phyloP scores from a whole-genome alignment of 53 echinoderm and acorn worm genomes.

The Temnopleurus reevesii region DNA sequence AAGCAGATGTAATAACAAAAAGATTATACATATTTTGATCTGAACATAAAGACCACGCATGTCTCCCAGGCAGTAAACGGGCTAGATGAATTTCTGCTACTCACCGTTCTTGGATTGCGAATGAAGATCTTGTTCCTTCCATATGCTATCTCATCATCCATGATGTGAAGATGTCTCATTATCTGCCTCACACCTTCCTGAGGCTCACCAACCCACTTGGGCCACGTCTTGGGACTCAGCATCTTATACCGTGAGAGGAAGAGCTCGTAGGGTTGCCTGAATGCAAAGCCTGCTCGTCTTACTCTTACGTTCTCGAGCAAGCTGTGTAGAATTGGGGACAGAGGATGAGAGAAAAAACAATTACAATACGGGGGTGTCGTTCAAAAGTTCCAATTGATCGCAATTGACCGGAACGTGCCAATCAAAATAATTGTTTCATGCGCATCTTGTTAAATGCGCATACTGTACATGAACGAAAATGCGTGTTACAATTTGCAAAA shows the following conservation, averaged over 20 bases:
- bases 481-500: no score
- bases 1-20: no score
- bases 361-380: no score
- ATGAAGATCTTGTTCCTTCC: slow-evolving; percentile 93
- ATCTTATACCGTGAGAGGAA: slow-evolving; percentile 96
- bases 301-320: slow-evolving; percentile 96
- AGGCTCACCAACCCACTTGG: slow-evolving; percentile 78
- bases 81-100: background rate
- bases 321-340: slow-evolving; percentile 31
- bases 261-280: slow-evolving; percentile 81
- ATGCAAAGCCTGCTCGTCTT: slow-evolving; percentile 92
- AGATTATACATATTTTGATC: no score
- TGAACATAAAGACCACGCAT: no score
- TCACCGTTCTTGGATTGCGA: slow-evolving; percentile 89
- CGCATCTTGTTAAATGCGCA: no score
- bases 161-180: slow-evolving; percentile 69
- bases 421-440: no score
- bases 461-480: no score
- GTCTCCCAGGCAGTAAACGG: no score
- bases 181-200: slow-evolving; percentile 75
- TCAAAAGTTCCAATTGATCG: no score
- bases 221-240: slow-evolving; percentile 95
- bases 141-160: slow-evolving; percentile 76
- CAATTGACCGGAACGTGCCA: no score
- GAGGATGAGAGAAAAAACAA: background rate